phyloP scores from a whole-genome alignment of 2,113 vertebrate genomes.

The Poeciliopsis prolifica region DNA sequence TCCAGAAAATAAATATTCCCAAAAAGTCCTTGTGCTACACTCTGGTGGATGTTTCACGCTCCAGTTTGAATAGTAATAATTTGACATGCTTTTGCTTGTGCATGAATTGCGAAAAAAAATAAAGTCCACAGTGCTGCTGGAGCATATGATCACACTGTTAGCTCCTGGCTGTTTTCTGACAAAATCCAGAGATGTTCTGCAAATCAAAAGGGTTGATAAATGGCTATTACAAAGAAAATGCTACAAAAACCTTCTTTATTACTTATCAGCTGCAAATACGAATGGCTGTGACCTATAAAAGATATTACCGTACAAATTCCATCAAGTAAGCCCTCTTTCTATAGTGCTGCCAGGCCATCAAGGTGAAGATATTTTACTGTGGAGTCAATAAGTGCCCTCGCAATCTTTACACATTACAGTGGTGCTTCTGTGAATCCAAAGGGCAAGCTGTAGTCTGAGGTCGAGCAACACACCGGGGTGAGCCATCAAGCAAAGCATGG shows the following conservation, averaged over 20 bases:
- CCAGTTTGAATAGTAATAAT: constrained; percentile 3
- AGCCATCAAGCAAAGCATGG: constrained; percentile 36
- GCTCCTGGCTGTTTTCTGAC: background rate
- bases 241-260: constrained; percentile 9
- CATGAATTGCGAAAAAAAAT: background rate
- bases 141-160: constrained; percentile 10
- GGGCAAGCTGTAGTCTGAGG: constrained; percentile 30
- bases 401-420: constrained; percentile 20
- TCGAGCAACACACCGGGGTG: constrained; percentile 40
- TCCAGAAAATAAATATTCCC: constrained; percentile 18
- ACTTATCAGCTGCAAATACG: constrained; percentile 19
- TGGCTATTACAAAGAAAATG: constrained; percentile 36
- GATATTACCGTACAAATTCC: constrained; percentile 47
- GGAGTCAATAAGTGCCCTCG: constrained; percentile 50
- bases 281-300: constrained; percentile 32
- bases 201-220: constrained; percentile 32
- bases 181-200: background rate
- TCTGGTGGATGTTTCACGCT: constrained; percentile 19
- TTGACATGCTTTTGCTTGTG: background rate
- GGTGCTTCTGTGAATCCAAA: constrained; percentile 23
- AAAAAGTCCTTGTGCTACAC: constrained; percentile 30
- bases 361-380: constrained; percentile 56
- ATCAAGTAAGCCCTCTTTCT: constrained; percentile 48
- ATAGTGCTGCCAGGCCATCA: background rate
- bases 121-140: background rate